Evolutionary conservation across 2,797 vertebrate genomes (phyloP).

Genomic region (Helicolenus hilgendorfi): DNA sequence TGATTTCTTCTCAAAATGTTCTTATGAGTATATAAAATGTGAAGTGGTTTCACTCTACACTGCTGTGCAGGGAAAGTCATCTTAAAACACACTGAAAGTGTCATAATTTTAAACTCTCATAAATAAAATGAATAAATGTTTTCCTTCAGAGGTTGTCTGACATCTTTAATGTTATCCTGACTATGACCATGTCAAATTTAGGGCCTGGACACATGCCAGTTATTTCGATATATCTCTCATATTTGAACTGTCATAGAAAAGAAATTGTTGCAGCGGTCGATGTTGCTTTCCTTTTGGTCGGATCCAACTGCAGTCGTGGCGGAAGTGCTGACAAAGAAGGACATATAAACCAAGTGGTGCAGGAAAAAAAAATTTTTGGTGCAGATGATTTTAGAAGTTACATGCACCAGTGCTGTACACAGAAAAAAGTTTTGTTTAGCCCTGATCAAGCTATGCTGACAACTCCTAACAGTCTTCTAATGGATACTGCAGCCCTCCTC

Average conservation of each 20-base stretch:
- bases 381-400: not conserved
- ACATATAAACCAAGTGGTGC: not conserved
- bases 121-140: accelerated
- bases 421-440: not conserved
- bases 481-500: not conserved
- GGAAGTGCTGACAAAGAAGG: not conserved
- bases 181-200: not conserved
- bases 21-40: accelerated
- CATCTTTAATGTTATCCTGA: not conserved
- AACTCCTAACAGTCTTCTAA: not conserved
- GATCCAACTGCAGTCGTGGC: accelerated
- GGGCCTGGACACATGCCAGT: not conserved
- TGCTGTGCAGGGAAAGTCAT: not conserved
- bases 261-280: not conserved
- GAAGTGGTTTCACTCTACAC: not conserved
- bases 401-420: not conserved
- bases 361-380: not conserved
- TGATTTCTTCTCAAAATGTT: not conserved
- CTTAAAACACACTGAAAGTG: not conserved
- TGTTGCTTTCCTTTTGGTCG: not conserved
- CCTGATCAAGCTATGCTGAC: not conserved
- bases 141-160: accelerated
- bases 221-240: not conserved
- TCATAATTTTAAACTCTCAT: not conserved
- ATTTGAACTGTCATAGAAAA: not conserved